A percentile compares a stretch with the other conserved stretches of the same genome.
phyloP scores from a whole-genome alignment of 2,888 invertebrate species.

The Lasius fuliginosus region DNA sequence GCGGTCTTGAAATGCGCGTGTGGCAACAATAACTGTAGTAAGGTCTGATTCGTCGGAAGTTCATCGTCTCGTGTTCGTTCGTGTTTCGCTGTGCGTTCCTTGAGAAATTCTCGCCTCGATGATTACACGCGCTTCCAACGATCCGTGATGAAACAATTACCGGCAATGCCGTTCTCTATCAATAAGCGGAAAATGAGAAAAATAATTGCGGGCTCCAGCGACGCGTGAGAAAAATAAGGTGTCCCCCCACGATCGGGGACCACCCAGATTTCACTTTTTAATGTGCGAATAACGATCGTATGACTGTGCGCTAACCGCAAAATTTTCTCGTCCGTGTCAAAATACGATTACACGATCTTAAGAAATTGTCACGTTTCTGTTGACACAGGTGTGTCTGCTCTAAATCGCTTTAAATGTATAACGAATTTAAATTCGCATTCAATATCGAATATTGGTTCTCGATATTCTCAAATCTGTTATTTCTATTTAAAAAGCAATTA shows the following conservation, averaged over 20 bases:
- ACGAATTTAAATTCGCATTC: background rate
- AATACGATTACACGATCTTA: slow-evolving; percentile 6
- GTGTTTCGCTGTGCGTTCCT: slow-evolving; percentile 47
- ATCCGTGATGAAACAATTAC: slow-evolving; percentile 63
- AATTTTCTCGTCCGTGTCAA: slow-evolving; percentile 18
- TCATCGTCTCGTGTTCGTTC: slow-evolving; percentile 26
- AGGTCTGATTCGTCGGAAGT: slow-evolving; percentile 40
- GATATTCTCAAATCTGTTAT: background rate
- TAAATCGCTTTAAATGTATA: background rate
- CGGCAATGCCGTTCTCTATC: slow-evolving; percentile 19
- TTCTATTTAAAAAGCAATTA: background rate
- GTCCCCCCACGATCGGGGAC: background rate
- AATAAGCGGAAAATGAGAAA: slow-evolving; percentile 62
- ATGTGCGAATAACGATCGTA: background rate
- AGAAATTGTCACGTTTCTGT: slow-evolving; percentile 36
- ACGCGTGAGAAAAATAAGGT: slow-evolving; percentile 25
- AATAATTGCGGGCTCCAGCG: slow-evolving; percentile 48
- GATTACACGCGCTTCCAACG: slow-evolving; percentile 52
- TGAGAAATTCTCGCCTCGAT: slow-evolving; percentile 58
- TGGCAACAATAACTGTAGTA: slow-evolving; percentile 23
- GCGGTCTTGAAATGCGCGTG: background rate
- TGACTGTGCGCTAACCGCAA: background rate
- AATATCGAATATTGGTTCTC: background rate
- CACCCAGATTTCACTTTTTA: slow-evolving; percentile 44
- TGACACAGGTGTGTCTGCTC: slow-evolving; percentile 27